Percentiles rank a stretch among this genome's conserved stretches.
phyloP scores from a whole-genome alignment of 2,113 vertebrate species.

The Dicerorhinus sumatrensis region DNA sequence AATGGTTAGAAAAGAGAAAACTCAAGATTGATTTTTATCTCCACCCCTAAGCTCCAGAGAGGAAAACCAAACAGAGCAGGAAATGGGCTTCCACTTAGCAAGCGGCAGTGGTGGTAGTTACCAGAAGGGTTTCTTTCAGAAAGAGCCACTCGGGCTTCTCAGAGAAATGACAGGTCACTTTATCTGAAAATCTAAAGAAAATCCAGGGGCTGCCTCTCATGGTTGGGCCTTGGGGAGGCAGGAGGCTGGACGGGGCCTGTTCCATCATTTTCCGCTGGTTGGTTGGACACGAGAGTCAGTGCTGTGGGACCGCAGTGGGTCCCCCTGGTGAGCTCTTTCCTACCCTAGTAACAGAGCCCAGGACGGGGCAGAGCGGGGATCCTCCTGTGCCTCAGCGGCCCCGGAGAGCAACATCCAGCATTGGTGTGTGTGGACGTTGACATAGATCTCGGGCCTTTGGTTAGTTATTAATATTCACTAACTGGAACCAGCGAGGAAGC shows the following conservation, averaged over 20 bases:
- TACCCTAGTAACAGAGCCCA: background rate
- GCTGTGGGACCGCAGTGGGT: background rate
- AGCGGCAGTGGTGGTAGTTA: fast-evolving
- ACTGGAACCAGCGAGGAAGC: background rate
- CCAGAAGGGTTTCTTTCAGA: background rate
- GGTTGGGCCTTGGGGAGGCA: background rate
- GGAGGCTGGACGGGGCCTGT: background rate
- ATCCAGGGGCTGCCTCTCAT: background rate
- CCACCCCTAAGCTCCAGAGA: background rate
- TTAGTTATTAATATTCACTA: conserved; percentile 53
- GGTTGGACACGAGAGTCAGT: fast-evolving
- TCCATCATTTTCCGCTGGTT: too few species aligned
- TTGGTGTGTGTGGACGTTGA: background rate
- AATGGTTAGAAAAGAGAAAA: too few species aligned
- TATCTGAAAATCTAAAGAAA: background rate
- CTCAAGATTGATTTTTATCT: background rate
- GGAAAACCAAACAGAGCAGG: too few species aligned
- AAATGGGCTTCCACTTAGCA: background rate
- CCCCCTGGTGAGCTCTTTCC: background rate
- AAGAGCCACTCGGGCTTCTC: background rate
- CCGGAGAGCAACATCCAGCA: background rate
- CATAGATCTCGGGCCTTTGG: background rate
- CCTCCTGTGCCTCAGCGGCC: background rate
- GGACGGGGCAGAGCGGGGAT: too few species aligned
- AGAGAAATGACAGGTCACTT: background rate